These are phyloP conservation scores for Ceratina calcarata DNA, from an alignment of 1,140 invertebrate species.

Conservation along the genomic window DNA sequence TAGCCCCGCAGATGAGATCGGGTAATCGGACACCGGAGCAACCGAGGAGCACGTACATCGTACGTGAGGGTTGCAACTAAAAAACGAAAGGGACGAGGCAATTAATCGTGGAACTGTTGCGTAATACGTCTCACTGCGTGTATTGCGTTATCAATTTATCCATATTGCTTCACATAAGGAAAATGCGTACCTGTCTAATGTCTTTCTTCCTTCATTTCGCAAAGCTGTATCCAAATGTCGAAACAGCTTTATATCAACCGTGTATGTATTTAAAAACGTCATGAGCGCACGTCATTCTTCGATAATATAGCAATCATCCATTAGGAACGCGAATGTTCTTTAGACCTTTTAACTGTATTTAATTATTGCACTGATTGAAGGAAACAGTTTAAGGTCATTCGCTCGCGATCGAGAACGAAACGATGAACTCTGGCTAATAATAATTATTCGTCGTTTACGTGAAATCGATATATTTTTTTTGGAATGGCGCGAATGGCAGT, in stretches of 20 bases:
- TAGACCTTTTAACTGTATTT: too few species aligned
- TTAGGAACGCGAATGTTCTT: too few species aligned
- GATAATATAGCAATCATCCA: too few species aligned
- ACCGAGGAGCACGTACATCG: neutral
- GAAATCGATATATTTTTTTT: neutral
- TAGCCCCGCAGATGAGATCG: constrained; percentile 15
- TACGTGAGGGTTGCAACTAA: neutral
- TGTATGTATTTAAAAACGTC: constrained; percentile 16
- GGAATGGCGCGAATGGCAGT: neutral
- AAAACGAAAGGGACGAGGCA: constrained; percentile 19
- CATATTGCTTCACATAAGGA: constrained; percentile 2
- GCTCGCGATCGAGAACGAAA: neutral
- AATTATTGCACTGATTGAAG: too few species aligned
- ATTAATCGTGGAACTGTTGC: constrained; percentile 49
- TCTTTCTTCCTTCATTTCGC: neutral
- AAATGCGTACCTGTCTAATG: neutral
- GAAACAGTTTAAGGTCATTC: too few species aligned
- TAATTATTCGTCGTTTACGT: neutral
- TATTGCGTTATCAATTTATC: constrained; percentile 7
- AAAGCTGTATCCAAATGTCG: neutral
- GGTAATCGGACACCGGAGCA: neutral
- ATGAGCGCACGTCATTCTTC: neutral
- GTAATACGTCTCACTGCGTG: constrained; percentile 45
- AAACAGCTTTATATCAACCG: constrained; percentile 19
- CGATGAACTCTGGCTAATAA: neutral